Evolutionary conservation across 1,140 invertebrate genomes (phyloP), one percentile per base, ranked within the genome.

Genomic region (Arion vulgaris): DNA sequence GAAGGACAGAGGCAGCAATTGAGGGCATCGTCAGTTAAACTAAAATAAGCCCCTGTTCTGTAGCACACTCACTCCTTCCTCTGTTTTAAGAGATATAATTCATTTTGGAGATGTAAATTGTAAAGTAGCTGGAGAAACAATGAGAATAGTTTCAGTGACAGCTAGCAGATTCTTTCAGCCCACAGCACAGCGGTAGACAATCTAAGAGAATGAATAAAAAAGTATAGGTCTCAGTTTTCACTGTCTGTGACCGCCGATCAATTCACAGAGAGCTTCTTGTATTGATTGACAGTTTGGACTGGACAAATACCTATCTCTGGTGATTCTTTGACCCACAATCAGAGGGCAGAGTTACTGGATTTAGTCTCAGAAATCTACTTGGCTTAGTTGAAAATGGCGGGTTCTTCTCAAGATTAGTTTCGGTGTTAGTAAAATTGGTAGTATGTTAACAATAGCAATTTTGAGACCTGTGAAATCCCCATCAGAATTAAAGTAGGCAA

Each of bases 141-240:
- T 7, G 41, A 26, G 34, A 34, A 39, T 71, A 39, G 36, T 36
- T 7, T 4, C 4, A 71, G 68, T 36, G 68, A 71, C 13, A 23
- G 53, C 72, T 51, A 28, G 28, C 72, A 74, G 72, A 74, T 41
- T 15, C n/a, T 51, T n/a, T 32, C 23, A 51, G 41, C n/a, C n/a
- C 9, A 9, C 49, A 77, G 13, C 53, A n/a, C n/a, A 53, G 32
- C 73, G 28, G 75, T 17, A 11, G 49, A 77, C 38, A 57, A 23
- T 53, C 49, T 53, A 49, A 23, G 5, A 19, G 53, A 77, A 57
- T 77, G 51, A 57, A 77, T 9, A n/a, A n/a, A n/a, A n/a, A 57
- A 77, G 75, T 53, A 57, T 32, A 77, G 75, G 45, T 57, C 49
- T 77, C 19, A 2, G 75, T 77, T 77, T 77, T 77, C 45, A 28